These are phyloP conservation scores for Oreochromis aureus DNA, from an alignment of 2,113 vertebrate genomes.

Conservation along the genomic window DNA sequence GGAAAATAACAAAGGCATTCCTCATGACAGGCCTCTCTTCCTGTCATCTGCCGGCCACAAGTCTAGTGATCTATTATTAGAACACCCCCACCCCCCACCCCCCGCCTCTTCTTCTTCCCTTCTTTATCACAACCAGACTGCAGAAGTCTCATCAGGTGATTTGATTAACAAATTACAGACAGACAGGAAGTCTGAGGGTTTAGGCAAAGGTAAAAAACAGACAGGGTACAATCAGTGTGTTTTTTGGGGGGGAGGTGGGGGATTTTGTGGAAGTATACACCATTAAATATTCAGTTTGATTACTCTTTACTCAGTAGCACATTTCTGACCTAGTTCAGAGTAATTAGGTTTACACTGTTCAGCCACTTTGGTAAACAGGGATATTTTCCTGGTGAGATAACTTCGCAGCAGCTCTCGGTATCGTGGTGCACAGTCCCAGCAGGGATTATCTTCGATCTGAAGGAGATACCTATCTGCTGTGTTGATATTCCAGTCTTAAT, in stretches of 20 bases:
- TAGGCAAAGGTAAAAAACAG: slow-evolving; percentile 1
- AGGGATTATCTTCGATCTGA: slow-evolving; percentile 51
- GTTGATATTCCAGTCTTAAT: slow-evolving; percentile 28
- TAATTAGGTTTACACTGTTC: slow-evolving; percentile 71
- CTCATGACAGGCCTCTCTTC: slow-evolving; percentile 79
- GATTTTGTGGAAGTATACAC: slow-evolving; percentile 7
- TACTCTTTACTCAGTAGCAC: slow-evolving; percentile 52
- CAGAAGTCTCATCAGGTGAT: slow-evolving; percentile 86
- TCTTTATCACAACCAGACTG: slow-evolving; percentile 78
- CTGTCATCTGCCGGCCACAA: slow-evolving; percentile 95
- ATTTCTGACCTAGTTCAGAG: slow-evolving; percentile 71
- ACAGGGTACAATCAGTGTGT: background rate
- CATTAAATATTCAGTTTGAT: slow-evolving; percentile 72
- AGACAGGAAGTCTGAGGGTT: slow-evolving; percentile 42
- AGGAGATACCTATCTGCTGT: slow-evolving; percentile 53
- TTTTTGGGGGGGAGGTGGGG: background rate
- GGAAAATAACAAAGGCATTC: slow-evolving; percentile 80
- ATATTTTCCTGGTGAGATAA: slow-evolving; percentile 54
- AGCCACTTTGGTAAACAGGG: slow-evolving; percentile 65
- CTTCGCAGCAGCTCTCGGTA: slow-evolving; percentile 8
- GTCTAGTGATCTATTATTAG: slow-evolving; percentile 75
- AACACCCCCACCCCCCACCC: background rate
- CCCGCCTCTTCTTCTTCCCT: background rate
- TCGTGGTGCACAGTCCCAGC: background rate
- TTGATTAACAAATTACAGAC: slow-evolving; percentile 73